Conservation (phyloP, 2,797 vertebrate species). For the Ptychobarbus kaznakovi region DNA sequence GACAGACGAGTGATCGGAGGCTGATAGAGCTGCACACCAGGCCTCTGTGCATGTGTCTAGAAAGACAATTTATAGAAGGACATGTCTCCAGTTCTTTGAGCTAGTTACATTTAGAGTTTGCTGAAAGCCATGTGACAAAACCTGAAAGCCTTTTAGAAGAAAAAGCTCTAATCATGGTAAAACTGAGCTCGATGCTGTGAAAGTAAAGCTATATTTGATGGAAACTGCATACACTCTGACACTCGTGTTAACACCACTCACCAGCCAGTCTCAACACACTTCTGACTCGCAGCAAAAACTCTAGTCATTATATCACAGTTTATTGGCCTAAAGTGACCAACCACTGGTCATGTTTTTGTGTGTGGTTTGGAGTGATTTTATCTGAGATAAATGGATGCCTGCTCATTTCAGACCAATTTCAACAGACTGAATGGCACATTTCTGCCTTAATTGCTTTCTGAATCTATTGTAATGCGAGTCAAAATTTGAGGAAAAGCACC, state of each 20-base stretch:
- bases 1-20: not conserved
- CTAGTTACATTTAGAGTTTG: constrained; percentile 2
- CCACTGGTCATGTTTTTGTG: not conserved
- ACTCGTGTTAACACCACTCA: not conserved
- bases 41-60: not conserved
- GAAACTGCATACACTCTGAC: too few relatives aligned
- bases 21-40: not conserved
- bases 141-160: constrained; percentile 9
- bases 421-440: not conserved
- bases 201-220: not conserved
- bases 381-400: not conserved
- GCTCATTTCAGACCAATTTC: not conserved
- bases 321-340: not conserved
- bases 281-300: not conserved
- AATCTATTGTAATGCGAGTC: not conserved
- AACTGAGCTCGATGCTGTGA: not conserved
- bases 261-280: not conserved
- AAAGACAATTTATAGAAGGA: constrained; percentile 1
- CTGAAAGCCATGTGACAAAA: not conserved
- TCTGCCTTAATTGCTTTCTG: not conserved
- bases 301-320: not conserved
- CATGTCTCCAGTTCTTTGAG: constrained; percentile 10
- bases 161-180: constrained; percentile 1
- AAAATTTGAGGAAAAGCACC: not conserved
- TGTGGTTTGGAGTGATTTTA: not conserved